Evolutionary conservation across 1,140 invertebrate species (phyloP), one percentile per base, ranked within the genome.

Genomic region (Anthonomus grandis): DNA sequence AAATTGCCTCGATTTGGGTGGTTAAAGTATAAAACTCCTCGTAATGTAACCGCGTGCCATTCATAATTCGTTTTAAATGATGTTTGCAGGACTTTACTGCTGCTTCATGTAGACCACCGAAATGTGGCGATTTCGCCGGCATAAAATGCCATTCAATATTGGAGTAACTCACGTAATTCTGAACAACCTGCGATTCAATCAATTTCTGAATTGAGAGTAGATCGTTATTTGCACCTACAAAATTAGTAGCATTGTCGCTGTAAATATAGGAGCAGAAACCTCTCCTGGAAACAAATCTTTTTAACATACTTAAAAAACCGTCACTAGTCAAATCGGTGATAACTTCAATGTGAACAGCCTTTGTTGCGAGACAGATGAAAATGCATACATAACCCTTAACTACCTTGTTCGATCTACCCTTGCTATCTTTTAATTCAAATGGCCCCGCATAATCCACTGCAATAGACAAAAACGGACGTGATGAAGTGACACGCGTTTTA

Each of bases 71-170:
- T 22, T 31, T 62, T 25, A 66, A 39, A 36, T 66, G 60, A 64
- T n/a, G n/a, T n/a, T n/a, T n/a, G n/a, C n/a, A n/a, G n/a, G n/a
- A n/a, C n/a, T n/a, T n/a, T n/a, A n/a, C n/a, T n/a, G n/a, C n/a
- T n/a, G n/a, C n/a, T n/a, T n/a, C n/a, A n/a, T n/a, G n/a, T n/a
- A n/a, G n/a, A n/a, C n/a, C n/a, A n/a, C n/a, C n/a, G n/a, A n/a
- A n/a, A n/a, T n/a, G n/a, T n/a, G n/a, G n/a, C n/a, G n/a, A n/a
- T 22, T 23, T 2, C 0, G 70, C 64, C 15, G 67, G 66, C 22
- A 67, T 74, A 55, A 77, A 76, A 47, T 73, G 59, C 73, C 72
- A 78, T 21, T 53, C 17, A 22, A 62, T 59, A 17, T 36, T 10
- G 9, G 13, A n/a, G n/a, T 18, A 15, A 15, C 6, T 39, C 15